These are phyloP conservation scores for Sinocyclocheilus anophthalmus DNA, from an alignment of 2,113 vertebrate species.

Conservation along the genomic window DNA sequence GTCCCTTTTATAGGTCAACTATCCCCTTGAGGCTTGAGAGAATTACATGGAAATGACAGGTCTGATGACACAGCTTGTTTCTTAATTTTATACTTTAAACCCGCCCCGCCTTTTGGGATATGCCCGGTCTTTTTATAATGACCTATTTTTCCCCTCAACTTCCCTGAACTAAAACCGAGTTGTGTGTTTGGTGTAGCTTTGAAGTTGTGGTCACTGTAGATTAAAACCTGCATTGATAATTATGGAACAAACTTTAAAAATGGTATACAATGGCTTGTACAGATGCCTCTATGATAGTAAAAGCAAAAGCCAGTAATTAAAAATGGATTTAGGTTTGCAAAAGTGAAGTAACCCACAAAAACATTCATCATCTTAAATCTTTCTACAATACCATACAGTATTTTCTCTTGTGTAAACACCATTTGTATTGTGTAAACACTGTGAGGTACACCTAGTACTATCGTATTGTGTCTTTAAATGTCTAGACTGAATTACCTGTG, in stretches of 20 bases:
- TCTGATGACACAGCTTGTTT: neutral
- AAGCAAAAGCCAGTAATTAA: neutral
- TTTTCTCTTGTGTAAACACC: neutral
- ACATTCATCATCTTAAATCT: neutral
- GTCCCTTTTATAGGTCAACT: neutral
- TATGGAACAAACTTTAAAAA: neutral
- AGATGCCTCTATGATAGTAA: neutral
- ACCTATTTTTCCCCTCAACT: neutral
- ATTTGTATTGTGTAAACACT: neutral
- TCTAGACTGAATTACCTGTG: constrained; percentile 76
- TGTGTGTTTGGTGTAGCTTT: neutral
- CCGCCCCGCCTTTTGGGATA: neutral
- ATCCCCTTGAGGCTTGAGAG: neutral
- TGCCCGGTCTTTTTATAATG: neutral
- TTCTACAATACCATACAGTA: neutral
- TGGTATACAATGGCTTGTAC: neutral
- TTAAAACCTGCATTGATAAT: neutral
- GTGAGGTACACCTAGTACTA: neutral
- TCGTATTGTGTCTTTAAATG: neutral
- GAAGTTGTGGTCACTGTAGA: neutral
- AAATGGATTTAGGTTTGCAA: neutral
- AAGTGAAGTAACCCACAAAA: neutral
- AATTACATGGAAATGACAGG: neutral
- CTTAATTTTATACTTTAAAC: neutral
- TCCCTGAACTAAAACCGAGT: neutral